phyloP scores from a whole-genome alignment of 2,888 invertebrate species.

The Unio pictorum region DNA sequence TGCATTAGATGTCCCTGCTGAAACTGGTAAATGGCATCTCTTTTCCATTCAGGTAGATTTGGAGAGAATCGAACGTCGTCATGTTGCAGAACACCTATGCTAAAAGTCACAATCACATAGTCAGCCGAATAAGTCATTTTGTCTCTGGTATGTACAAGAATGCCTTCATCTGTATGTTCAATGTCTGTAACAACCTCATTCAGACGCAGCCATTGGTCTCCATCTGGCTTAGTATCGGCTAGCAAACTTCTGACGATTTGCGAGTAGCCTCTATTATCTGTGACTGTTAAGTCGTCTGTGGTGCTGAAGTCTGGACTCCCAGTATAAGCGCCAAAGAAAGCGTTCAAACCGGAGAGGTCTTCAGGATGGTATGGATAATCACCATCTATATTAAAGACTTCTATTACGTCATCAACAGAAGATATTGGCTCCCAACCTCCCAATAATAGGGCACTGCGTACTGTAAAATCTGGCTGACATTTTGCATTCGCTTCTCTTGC shows the following conservation, averaged over 20 bases:
- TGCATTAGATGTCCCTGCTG: background rate
- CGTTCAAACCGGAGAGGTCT: background rate
- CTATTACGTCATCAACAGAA: conserved; percentile 15
- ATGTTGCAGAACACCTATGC: conserved; percentile 2
- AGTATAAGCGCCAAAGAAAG: background rate
- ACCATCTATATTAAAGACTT: conserved; percentile 12
- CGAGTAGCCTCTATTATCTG: background rate
- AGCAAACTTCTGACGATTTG: background rate
- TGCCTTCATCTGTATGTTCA: background rate
- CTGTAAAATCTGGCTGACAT: conserved; percentile 7
- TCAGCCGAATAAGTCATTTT: background rate
- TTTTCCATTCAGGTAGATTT: conserved; percentile 2
- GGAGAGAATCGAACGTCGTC: background rate
- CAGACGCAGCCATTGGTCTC: background rate
- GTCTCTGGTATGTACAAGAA: background rate
- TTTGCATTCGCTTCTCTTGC: background rate
- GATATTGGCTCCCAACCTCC: conserved; percentile 14
- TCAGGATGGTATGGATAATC: background rate
- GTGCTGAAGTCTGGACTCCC: no score
- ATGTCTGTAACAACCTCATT: conserved; percentile 1
- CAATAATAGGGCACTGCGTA: conserved; percentile 7
- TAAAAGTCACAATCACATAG: conserved; percentile 2
- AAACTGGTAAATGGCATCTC: conserved; percentile 3
- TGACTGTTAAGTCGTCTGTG: background rate
- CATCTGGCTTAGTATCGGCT: background rate